Base-by-base conservation (phyloP, 2,797 vertebrate species). In the Girardinus metallicus region DNA sequence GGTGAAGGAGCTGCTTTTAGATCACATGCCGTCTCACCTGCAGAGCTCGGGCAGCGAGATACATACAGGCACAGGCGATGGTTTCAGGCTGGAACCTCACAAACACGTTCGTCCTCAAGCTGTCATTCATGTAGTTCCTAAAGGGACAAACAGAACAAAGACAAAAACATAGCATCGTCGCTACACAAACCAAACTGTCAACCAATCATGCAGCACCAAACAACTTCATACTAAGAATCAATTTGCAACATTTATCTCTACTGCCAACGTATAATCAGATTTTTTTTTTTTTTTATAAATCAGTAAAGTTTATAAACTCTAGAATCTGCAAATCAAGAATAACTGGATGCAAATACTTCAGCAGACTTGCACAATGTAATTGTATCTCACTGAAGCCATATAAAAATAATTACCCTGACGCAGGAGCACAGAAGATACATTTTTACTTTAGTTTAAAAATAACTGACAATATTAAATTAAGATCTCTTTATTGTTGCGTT, bases 121-220 rank as follows among this genome's bases (percentile, higher is more conserved):
- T 97, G 93, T 99, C 99, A 13, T 99, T 99, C 98, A 99, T 99
- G 92, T 99, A 99, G 95, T 99, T 99, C 99, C 99, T 99, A 86
- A 77, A 64, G 74, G 80, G 80, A 86, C 84, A 95, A 86, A 91
- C 77, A 80, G 4, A 83, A 74, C 66, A 92, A 53, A 75, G 84
- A 93, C 79, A 90, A 87, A 91, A 86, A 93, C 92, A 93, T 94
- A 94, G 92, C 92, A 94, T 91, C 92, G 92, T 92, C 80, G 94
- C 93, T 85, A 91, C 76, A 90, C 85, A 89, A 76, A 68, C 18
- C 46, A 43, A 81, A 23, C 44, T 81, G 34, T 41, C 57, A 83
- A 53, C 9, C 4, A 53, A 8, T 55, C 64, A 70, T 16, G 10
- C 53, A 73, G 68, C 21, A 81, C 21, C 73, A 72, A 51, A 78